phyloP scores from a whole-genome alignment of 2,888 invertebrate genomes.

The Crematogaster levior region DNA sequence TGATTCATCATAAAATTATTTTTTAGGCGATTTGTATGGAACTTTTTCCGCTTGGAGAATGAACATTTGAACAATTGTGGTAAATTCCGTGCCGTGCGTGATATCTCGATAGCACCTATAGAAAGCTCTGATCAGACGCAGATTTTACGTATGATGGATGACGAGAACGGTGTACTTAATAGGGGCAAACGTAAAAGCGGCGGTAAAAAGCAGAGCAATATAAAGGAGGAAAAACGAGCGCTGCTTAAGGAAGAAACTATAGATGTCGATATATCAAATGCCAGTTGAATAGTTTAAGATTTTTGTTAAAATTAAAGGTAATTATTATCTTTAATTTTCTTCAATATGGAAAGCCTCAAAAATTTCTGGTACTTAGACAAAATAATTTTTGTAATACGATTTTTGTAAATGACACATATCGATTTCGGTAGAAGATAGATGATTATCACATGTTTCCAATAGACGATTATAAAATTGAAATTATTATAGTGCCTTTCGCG shows the following conservation, averaged over 20 bases:
- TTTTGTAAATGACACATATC: slow-evolving; percentile 37
- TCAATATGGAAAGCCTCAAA: slow-evolving; percentile 18
- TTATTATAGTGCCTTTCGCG: slow-evolving; percentile 64
- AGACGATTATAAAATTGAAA: slow-evolving; percentile 49
- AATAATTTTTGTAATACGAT: slow-evolving; percentile 3
- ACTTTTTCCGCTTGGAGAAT: slow-evolving; percentile 99
- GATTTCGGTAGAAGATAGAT: slow-evolving; percentile 13
- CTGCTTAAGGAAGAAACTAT: slow-evolving; percentile 85
- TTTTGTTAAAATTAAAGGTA: neutral
- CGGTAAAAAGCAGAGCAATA: slow-evolving; percentile 82
- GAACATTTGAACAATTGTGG: slow-evolving; percentile 99
- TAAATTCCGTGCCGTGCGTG: slow-evolving; percentile 98
- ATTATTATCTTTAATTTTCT: slow-evolving; percentile 42
- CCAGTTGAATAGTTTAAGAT: slow-evolving; percentile 78
- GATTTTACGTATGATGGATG: slow-evolving; percentile 98
- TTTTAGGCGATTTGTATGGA: slow-evolving; percentile 97
- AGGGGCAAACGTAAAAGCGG: slow-evolving; percentile 87
- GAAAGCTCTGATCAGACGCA: slow-evolving; percentile 96
- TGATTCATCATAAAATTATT: slow-evolving; percentile 25
- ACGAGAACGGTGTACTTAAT: slow-evolving; percentile 94
- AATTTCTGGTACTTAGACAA: neutral
- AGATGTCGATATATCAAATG: slow-evolving; percentile 83
- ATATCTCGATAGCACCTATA: slow-evolving; percentile 97
- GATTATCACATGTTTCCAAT: neutral
- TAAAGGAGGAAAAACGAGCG: slow-evolving; percentile 86